Base-by-base conservation (phyloP, 2,797 vertebrate genomes). In the Lycodopsis pacificus region DNA sequence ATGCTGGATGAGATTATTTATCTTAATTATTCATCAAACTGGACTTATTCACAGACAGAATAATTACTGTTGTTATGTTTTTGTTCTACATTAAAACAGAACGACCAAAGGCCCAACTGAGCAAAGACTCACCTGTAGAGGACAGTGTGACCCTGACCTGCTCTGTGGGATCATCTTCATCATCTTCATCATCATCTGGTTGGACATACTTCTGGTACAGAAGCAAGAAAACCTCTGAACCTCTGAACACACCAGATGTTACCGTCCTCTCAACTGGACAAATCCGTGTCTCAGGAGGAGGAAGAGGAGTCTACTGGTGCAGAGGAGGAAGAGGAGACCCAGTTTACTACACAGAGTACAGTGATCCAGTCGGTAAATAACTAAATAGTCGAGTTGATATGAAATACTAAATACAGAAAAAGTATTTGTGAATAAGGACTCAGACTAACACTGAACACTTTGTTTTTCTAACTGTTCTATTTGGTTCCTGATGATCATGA, bases 181-280 rank as follows among this genome's bases (percentile, higher is more conserved):
- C 30, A 30, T 30, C 46, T 7, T 36, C 58, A 32, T 57, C 72
- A 20, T 40, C 46, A 20, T 40, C 57, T 58, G 76, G 51, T 0
- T 84, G 77, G 86, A 77, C 7, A 11, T 82, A 68, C 42, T 34
- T 42, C 48, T 83, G 77, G 77, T 80, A 70, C 77, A 82, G 32
- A 77, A 36, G 19, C 7, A 3, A 42, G 20, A 59, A 51, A 63
- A 19, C 32, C 19, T 71, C 70, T 42, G 51, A 4, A 25, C 25
- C 40, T 0, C 13, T 78, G 48, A 71, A 13, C 7, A 4, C 9
- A 49, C 12, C 38, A 72, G 53, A 64, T 11, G 14, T 0, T 20
- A 5, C 2, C 1, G 1, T 65, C 19, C 11, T 34, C 30, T 34
- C 19, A 44, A 15, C 2, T 38, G 40, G 0, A 2, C 0, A 0